phyloP scores from a whole-genome alignment of 2,113 vertebrate genomes.

The Heptranchias perlo region DNA sequence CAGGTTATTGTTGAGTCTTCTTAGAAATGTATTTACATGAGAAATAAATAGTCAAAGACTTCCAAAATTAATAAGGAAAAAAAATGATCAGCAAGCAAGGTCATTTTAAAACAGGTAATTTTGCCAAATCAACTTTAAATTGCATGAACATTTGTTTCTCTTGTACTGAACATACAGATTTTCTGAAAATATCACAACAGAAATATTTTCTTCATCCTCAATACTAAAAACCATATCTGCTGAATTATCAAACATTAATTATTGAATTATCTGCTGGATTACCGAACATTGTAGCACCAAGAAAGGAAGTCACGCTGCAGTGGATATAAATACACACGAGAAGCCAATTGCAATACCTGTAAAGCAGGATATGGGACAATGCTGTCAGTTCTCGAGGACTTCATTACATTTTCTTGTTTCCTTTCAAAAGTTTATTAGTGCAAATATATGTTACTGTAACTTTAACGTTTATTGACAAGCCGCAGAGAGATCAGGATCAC shows the following conservation, averaged over 20 bases:
- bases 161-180: background rate
- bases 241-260: too few species aligned
- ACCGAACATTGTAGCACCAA: background rate
- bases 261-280: too few species aligned
- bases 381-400: background rate
- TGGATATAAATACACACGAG: background rate
- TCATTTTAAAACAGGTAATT: background rate
- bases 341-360: background rate
- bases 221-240: background rate
- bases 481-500: background rate
- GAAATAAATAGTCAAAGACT: background rate
- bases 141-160: background rate
- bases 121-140: background rate
- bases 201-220: background rate
- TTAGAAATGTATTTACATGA: background rate
- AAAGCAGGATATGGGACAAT: background rate
- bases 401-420: background rate
- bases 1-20: background rate
- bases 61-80: background rate
- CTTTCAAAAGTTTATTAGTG: background rate
- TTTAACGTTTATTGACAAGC: background rate
- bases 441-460: background rate
- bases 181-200: background rate
- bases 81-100: background rate
- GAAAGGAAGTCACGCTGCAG: background rate